Percentiles rank a stretch among this genome's conserved stretches.
Conservation (phyloP, 2,113 vertebrate species). For the Empidonax traillii region DNA sequence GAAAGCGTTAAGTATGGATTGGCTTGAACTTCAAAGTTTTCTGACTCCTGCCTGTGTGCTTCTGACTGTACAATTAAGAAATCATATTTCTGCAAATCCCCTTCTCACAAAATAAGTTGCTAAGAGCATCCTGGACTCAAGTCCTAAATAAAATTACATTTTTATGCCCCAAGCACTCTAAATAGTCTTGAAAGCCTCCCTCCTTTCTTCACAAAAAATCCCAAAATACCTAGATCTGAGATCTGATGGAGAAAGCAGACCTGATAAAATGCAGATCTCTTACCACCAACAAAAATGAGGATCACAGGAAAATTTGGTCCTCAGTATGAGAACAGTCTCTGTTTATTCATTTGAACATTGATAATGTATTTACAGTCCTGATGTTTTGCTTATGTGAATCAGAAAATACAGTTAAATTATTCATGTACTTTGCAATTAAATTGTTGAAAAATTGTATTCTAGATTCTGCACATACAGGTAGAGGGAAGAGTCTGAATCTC, state of each 20-base stretch:
- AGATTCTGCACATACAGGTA: neutral
- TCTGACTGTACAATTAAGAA: neutral
- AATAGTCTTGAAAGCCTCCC: neutral
- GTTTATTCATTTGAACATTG: neutral
- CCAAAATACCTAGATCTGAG: neutral
- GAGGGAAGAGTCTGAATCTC: neutral
- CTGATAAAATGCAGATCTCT: neutral
- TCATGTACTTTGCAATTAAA: neutral
- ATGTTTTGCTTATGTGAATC: neutral
- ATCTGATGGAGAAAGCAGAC: neutral
- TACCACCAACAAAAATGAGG: fast-evolving
- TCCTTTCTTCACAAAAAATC: neutral
- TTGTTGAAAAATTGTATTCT: neutral
- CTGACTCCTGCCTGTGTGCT: neutral
- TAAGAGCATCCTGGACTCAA: neutral
- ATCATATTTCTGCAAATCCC: neutral
- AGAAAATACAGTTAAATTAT: neutral
- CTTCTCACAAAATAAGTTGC: neutral
- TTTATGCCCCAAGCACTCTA: neutral
- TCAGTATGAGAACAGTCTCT: neutral
- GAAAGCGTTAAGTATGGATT: neutral
- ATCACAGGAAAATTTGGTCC: neutral
- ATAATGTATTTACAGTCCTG: neutral
- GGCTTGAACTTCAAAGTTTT: conserved; percentile 39
- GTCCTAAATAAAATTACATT: neutral